Base-by-base conservation (phyloP, 35 echinoderm and acorn worm genomes). In the Amphiura filiformis region DNA sequence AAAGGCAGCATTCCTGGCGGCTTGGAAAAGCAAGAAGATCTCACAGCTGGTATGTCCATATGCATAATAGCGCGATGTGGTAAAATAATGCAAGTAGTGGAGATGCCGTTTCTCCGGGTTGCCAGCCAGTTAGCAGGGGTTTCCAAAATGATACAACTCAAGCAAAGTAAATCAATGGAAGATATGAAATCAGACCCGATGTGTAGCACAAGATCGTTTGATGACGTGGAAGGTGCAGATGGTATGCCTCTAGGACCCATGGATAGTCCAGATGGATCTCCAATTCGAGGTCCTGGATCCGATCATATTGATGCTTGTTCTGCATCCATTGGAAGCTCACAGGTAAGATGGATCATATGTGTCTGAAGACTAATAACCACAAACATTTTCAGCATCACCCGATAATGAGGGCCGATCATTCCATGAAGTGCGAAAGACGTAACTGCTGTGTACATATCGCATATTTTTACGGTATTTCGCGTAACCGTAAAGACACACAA, bases 61-160 rank as follows among this genome's bases (percentile, higher is more conserved):
- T 85, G 56, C 23, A 36, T 85, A 23, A 32, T 56, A 5, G 31
- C 92, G 38, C 93, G 92, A 49, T 91, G 90, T 82, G 86, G 86
- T 33, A 88, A 80, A 13, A 83, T 91, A 22, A 82, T 93, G 20
- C 95, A 93, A 56, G 84, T 93, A 20, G 65, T 98, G 33, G 94
- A 98, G 38, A 98, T 98, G 96, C 89, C 96, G 18, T 82, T 98
- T 17, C 86, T 98, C 36, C 89, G 96, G 35, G 80, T 98, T 34
- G 38, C 92, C 37, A 94, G 87, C 52, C 96, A 98, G 57, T 82
- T 98, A n/a, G 61, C 56, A 39, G 78, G 70, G 17, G 85, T 87
- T n/a, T 47, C 47, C 52, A 56, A 85, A 64, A 61, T 61, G 49
- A 37, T 85, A 35, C 83, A 85, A 30, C 26, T 70, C 2, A 70